Percentiles rank a stretch among this genome's conserved stretches.
phyloP scores from a whole-genome alignment of 2,888 invertebrate genomes.

The Tupiocoris notatus region DNA sequence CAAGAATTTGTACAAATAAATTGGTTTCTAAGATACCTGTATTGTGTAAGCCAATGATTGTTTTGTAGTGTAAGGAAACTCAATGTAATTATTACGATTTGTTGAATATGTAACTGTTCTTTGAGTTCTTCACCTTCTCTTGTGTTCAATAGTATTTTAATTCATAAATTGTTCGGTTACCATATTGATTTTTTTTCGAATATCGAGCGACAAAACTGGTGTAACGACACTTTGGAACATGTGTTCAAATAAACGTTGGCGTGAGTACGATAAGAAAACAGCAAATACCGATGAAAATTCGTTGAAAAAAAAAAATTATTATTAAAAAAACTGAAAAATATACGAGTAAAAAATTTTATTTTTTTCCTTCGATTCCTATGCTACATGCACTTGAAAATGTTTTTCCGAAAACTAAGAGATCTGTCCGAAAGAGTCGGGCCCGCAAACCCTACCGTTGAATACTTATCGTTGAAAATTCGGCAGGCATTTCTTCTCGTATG shows the following conservation, averaged over 20 bases:
- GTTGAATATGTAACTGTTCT: slow-evolving; percentile 21
- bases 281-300: not conserved
- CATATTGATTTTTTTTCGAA: not conserved
- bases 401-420: not conserved
- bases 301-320: not conserved
- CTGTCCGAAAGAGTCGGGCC: not conserved
- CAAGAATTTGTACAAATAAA: slow-evolving; percentile 40
- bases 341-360: not conserved
- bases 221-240: not conserved
- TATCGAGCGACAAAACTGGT: not conserved
- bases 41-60: slow-evolving; percentile 44
- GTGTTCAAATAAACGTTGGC: not conserved
- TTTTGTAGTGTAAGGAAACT: slow-evolving; percentile 28
- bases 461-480: not conserved
- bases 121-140: not conserved
- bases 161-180: no score
- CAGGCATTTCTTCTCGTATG: not conserved
- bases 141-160: slow-evolving; percentile 17
- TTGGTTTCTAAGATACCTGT: slow-evolving; percentile 32
- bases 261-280: not conserved
- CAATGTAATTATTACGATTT: slow-evolving; percentile 32
- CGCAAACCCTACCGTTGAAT: not conserved
- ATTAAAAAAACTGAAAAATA: not conserved
- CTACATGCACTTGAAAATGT: not conserved
- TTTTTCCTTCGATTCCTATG: not conserved